Conservation (phyloP, 2,797 vertebrate species). For the Heliangelus exortis region DNA sequence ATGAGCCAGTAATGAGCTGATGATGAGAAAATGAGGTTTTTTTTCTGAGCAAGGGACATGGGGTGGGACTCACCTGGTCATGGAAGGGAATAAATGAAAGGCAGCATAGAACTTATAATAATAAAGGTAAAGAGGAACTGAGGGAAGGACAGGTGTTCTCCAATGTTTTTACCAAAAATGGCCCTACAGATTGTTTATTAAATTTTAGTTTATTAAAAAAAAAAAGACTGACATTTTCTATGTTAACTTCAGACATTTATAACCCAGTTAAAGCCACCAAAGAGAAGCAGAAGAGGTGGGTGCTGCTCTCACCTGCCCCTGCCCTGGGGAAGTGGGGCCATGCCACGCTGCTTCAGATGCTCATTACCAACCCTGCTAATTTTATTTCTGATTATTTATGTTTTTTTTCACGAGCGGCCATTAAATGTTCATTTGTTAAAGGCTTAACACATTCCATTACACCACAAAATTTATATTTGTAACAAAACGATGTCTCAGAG, state of each 20-base stretch:
- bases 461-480: constrained; percentile 75
- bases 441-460: constrained; percentile 75
- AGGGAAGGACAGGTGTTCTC: not conserved
- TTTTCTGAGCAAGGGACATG: not conserved
- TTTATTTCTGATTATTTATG: constrained; percentile 72
- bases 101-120: not conserved
- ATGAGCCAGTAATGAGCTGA: fast-evolving
- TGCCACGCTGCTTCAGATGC: not conserved
- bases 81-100: not conserved
- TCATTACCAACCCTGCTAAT: constrained; percentile 53
- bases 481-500: constrained; percentile 72
- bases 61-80: not conserved
- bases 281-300: not conserved
- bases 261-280: not conserved
- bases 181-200: not conserved
- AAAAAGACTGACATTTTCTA: not conserved
- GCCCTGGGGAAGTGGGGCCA: not conserved
- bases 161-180: not conserved
- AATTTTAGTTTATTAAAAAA: not conserved
- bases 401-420: constrained; percentile 61
- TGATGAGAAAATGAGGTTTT: not conserved
- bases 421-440: constrained; percentile 78
- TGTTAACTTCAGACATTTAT: not conserved
- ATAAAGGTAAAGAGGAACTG: not conserved
- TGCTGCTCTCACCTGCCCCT: constrained; percentile 34